Conservation (phyloP, 2,888 invertebrate genomes). For the Oligia latruncula region DNA sequence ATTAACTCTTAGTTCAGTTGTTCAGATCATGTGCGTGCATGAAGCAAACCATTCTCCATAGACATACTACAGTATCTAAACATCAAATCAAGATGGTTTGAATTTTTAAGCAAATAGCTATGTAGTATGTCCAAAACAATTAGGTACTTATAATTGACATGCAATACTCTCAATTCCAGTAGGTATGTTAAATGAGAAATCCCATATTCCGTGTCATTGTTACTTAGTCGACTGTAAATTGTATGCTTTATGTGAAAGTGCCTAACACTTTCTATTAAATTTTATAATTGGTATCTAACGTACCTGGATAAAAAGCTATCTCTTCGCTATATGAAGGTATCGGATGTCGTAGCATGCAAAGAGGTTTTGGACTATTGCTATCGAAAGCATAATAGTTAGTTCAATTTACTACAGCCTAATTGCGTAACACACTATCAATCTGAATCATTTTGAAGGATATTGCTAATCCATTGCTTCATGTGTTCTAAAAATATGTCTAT, state of each 20-base stretch:
- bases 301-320: slow-evolving; percentile 23
- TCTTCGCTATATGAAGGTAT: not conserved
- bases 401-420: not conserved
- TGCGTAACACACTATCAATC: not conserved
- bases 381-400: slow-evolving; percentile 10
- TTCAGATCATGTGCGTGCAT: not conserved
- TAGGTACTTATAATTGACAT: slow-evolving; percentile 8
- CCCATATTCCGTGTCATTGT: slow-evolving; percentile 34
- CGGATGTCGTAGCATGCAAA: slow-evolving; percentile 5
- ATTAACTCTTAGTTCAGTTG: not conserved
- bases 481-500: too few species aligned
- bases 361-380: not conserved
- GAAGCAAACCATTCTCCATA: not conserved
- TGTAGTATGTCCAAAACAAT: not conserved
- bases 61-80: not conserved
- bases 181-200: slow-evolving; percentile 24
- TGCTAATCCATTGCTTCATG: not conserved
- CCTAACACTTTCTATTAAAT: slow-evolving; percentile 56
- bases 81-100: slow-evolving; percentile 2
- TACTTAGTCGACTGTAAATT: slow-evolving; percentile 32
- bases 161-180: slow-evolving; percentile 17
- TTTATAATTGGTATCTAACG: slow-evolving; percentile 26
- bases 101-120: slow-evolving; percentile 1
- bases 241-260: slow-evolving; percentile 49
- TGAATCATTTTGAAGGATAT: not conserved